A percentile compares a stretch with the other conserved stretches of the same genome.
Conservation (phyloP, 2,113 vertebrate species). For the Saguinus midas region DNA sequence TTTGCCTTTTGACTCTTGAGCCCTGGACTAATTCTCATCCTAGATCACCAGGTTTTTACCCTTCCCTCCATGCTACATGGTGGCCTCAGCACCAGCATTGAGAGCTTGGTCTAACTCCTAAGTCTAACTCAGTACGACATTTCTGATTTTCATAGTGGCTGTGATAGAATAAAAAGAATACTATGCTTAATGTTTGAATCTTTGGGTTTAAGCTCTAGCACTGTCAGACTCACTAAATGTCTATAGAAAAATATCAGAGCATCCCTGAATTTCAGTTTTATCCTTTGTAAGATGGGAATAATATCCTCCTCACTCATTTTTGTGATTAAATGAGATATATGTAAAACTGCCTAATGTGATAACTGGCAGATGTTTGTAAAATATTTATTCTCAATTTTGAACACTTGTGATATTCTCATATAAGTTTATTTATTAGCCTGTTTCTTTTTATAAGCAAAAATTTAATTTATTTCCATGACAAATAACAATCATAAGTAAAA, state of each 20-base stretch:
- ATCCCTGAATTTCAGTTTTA: not conserved
- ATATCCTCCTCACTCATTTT: not conserved
- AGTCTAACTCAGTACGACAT: not conserved
- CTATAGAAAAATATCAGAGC: not conserved
- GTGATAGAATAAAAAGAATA: not conserved
- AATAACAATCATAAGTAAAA: conserved; percentile 20
- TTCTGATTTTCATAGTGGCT: conserved; percentile 29
- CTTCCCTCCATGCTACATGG: not conserved
- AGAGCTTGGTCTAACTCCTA: not conserved
- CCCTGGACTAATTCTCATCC: not conserved
- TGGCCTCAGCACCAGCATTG: not conserved
- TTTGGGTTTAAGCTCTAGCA: not conserved
- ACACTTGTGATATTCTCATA: not conserved
- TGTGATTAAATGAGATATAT: conserved; percentile 10
- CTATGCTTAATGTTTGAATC: not conserved
- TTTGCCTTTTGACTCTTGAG: not conserved
- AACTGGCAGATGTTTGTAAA: conserved; percentile 19
- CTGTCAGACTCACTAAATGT: not conserved
- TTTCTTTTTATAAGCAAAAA: conserved; percentile 1
- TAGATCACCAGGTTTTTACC: not conserved
- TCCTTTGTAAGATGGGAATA: not conserved
- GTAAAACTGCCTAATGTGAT: not conserved
- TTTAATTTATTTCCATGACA: conserved; percentile 58
- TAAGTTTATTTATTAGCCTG: not conserved
- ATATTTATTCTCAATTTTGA: not conserved